phyloP scores from a whole-genome alignment of 2,113 vertebrate genomes.

The Scalopus aquaticus region DNA sequence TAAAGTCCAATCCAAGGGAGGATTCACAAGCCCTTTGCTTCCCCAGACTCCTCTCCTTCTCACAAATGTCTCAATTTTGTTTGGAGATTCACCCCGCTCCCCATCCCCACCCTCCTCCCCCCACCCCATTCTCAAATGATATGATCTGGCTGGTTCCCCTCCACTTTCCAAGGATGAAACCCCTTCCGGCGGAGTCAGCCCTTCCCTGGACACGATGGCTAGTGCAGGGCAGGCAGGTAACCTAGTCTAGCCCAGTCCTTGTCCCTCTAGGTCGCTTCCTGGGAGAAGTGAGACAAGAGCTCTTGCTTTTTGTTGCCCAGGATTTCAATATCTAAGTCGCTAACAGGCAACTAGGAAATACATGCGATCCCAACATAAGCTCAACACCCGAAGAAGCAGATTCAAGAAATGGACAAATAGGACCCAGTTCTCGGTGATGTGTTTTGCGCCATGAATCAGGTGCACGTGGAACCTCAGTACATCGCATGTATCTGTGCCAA shows the following conservation, averaged over 20 bases:
- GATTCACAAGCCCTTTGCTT: background rate
- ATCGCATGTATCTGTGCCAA: background rate
- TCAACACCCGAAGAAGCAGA: background rate
- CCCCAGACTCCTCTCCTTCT: background rate
- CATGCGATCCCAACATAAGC: background rate
- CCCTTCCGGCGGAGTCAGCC: background rate
- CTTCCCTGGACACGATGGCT: background rate
- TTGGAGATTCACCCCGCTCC: background rate
- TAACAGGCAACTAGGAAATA: background rate
- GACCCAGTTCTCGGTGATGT: background rate
- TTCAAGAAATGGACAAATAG: background rate
- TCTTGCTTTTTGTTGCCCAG: background rate
- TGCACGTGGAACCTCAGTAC: background rate
- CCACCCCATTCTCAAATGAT: background rate
- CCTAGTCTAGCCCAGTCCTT: background rate
- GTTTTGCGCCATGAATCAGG: background rate
- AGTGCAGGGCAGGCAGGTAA: background rate
- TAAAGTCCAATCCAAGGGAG: background rate
- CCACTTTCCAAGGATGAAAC: background rate
- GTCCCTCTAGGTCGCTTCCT: background rate
- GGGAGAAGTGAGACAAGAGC: background rate
- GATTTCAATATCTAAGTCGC: background rate
- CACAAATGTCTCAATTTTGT: background rate
- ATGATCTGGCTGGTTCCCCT: background rate
- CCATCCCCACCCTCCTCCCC: too few species aligned